Percentiles rank a stretch among this genome's conserved stretches.
Evolutionary conservation across 2,888 invertebrate genomes (phyloP).

Genomic region (Apodemia duryi): DNA sequence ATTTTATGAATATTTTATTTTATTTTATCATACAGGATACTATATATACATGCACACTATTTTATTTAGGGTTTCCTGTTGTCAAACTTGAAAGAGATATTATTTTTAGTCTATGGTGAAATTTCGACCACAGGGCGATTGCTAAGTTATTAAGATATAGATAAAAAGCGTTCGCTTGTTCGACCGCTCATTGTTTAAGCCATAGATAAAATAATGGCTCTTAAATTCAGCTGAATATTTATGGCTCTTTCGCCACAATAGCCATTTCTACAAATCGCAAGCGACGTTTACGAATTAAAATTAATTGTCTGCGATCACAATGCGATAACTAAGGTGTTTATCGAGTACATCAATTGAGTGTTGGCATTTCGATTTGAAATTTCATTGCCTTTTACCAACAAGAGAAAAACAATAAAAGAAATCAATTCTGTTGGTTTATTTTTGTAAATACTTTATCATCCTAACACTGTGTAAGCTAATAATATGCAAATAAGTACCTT

Average conservation of each 20-base stretch:
- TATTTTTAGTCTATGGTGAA: no score
- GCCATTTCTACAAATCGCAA: constrained; percentile 15
- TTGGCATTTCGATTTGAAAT: constrained; percentile 6
- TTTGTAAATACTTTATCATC: no score
- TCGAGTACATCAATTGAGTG: neutral
- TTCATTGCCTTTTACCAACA: neutral
- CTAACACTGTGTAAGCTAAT: no score
- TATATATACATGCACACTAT: no score
- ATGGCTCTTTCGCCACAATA: constrained; percentile 7
- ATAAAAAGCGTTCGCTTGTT: no score
- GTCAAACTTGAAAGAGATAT: no score
- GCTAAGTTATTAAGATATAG: no score
- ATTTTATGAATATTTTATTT: no score
- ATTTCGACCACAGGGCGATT: no score
- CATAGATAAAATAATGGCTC: neutral
- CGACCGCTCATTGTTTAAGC: neutral
- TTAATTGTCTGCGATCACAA: constrained; percentile 14
- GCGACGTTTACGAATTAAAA: constrained; percentile 15
- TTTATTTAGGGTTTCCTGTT: no score
- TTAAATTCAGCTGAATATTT: constrained; percentile 11
- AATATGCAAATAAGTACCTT: no score
- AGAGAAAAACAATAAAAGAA: neutral
- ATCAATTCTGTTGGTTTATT: neutral
- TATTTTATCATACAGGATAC: no score
- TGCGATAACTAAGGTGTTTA: constrained; percentile 9